phyloP scores from a whole-genome alignment of 2,797 vertebrate genomes.

The Liasis olivaceus region DNA sequence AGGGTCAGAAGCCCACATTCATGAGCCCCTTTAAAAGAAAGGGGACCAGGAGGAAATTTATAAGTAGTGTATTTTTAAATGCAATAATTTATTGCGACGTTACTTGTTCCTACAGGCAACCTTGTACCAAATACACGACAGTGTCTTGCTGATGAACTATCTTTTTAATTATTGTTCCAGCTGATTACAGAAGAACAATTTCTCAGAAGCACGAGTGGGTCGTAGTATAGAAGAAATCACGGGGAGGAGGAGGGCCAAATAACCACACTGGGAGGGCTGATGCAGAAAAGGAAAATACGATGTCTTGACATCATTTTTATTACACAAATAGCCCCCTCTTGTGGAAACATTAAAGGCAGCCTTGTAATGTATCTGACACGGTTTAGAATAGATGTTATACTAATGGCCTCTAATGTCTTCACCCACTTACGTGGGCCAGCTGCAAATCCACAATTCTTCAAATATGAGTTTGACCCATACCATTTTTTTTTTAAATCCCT shows the following conservation, averaged over 20 bases:
- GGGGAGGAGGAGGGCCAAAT: too few species aligned
- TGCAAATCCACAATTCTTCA: background rate
- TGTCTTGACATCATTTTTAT: background rate
- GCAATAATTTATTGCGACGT: background rate
- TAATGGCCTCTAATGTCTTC: background rate
- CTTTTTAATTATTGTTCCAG: background rate
- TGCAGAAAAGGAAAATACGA: background rate
- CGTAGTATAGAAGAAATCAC: background rate
- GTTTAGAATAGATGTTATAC: background rate
- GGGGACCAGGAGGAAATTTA: background rate
- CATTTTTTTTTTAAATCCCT: too few species aligned
- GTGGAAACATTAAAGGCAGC: slow-evolving; percentile 14
- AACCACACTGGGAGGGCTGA: background rate
- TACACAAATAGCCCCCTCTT: slow-evolving; percentile 59
- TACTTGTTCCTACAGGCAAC: background rate
- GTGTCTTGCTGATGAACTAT: background rate
- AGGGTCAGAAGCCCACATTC: background rate
- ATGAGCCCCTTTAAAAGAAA: background rate
- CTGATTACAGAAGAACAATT: background rate
- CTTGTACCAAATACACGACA: background rate
- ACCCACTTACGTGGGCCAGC: background rate
- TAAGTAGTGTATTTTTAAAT: background rate
- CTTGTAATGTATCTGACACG: too few species aligned
- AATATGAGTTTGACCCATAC: background rate
- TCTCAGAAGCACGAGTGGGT: background rate